Base-by-base conservation (phyloP, 2,888 invertebrate species). In the Entomobrya multifasciata region DNA sequence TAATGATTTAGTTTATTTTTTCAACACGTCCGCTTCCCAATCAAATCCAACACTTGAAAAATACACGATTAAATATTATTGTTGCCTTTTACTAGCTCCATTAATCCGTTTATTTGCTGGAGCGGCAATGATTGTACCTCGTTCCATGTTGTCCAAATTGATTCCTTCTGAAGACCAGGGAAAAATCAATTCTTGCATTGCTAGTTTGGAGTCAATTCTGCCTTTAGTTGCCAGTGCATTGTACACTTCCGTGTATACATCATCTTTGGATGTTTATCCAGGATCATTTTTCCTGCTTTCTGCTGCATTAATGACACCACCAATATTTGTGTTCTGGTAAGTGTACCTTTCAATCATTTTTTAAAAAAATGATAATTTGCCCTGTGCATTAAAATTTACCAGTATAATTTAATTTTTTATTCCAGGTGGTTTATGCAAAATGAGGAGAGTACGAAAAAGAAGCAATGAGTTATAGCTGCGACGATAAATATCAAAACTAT, bases 111-210 rank as follows among this genome's bases (percentile, higher is more conserved):
- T 88, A 81, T 72, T 88, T 72, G 89, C 89, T 60, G 88, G 88
- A 4, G 89, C 90, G 15, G 90, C 90, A 89, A 30, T 82, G 0
- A 83, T 90, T 0, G 82, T 90, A 15, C 82, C 78, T 0, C 88
- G 87, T 62, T 87, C 88, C 10, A 90, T 90, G 78, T 25, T 90
- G 5, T 89, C 90, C 2, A 90, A 90, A 80, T 49, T 90, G 15
- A 79, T 80, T n/a, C 67, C 74, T 15, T n/a, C 65, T 0, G 81
- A 81, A 11, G 88, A 90, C 65, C 67, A 88, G 30, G 90, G 90
- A 10, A 89, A 88, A 41, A 47, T 89, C 36, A 90, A 88, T 55
- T 80, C 88, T 0, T 87, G 89, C 8, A 41, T 90, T 2, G 90
- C 87, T 0, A 77, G 88, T n/a, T 57, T 90, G 11, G 90, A 89